A percentile compares a stretch with the other conserved stretches of the same genome.
phyloP scores from a whole-genome alignment of 2,113 vertebrate genomes.

The Cyrtonyx montezumae region DNA sequence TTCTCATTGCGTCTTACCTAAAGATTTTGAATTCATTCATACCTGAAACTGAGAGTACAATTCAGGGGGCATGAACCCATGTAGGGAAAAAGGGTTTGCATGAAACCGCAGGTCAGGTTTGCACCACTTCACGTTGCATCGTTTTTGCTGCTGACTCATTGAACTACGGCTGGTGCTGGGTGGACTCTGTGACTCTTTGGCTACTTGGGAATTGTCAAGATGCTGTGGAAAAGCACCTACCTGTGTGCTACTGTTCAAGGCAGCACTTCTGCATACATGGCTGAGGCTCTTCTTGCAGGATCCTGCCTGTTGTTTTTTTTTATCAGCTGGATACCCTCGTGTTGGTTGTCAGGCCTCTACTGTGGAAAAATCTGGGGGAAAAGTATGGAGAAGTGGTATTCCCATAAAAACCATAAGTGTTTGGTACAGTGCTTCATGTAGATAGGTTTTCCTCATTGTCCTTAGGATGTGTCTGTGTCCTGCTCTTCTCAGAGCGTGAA shows the following conservation, averaged over 20 bases:
- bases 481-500: neutral
- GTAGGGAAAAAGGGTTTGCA: conserved; percentile 17
- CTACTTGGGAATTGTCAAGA: neutral
- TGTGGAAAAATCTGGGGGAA: neutral
- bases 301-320: neutral
- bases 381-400: neutral
- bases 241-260: neutral
- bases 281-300: neutral
- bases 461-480: neutral
- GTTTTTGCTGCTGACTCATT: neutral
- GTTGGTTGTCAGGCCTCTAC: neutral
- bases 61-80: conserved; percentile 49
- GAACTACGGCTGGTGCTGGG: neutral
- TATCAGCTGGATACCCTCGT: accelerated
- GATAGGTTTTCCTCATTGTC: neutral
- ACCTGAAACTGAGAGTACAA: conserved; percentile 61
- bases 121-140: neutral
- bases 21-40: conserved; percentile 27
- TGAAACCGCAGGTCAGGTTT: conserved; percentile 47
- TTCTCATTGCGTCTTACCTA: neutral
- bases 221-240: neutral
- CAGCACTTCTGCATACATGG: neutral
- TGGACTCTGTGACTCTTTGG: neutral
- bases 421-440: accelerated
- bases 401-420: neutral